phyloP scores from a whole-genome alignment of 2,888 invertebrate species.

The Ditula angustiorana region DNA sequence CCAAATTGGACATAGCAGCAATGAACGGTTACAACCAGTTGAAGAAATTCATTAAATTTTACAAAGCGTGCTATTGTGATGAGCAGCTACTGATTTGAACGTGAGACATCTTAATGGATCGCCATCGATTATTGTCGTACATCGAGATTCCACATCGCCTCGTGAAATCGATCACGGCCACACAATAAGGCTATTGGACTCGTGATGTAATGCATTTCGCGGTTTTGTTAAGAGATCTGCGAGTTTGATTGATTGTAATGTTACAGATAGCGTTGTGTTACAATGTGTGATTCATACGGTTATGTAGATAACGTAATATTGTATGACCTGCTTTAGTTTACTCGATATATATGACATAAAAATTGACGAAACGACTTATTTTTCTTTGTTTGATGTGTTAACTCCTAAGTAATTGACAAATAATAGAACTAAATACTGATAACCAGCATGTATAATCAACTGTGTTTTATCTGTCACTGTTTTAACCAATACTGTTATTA shows the following conservation, averaged over 20 bases:
- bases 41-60: slow-evolving; percentile 59
- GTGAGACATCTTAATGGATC: slow-evolving; percentile 57
- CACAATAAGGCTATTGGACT: slow-evolving; percentile 55
- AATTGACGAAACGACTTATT: background rate
- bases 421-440: no score
- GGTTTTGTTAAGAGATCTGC: slow-evolving; percentile 59
- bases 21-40: slow-evolving; percentile 30
- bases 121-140: slow-evolving; percentile 52
- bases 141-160: slow-evolving; percentile 56
- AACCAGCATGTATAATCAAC: no score
- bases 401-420: no score
- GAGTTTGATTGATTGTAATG: slow-evolving; percentile 61
- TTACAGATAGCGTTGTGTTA: slow-evolving; percentile 59
- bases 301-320: slow-evolving; percentile 18
- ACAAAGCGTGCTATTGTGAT: slow-evolving; percentile 60
- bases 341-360: background rate
- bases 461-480: no score
- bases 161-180: slow-evolving; percentile 65
- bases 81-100: slow-evolving; percentile 54
- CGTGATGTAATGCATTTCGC: slow-evolving; percentile 62
- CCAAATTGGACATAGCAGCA: slow-evolving; percentile 20
- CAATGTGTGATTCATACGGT: slow-evolving; percentile 47
- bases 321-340: slow-evolving; percentile 3
- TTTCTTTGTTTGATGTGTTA: no score
- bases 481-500: no score